Percentiles rank a stretch among this genome's conserved stretches.
Conservation (phyloP, 2,113 vertebrate genomes). For the Tragelaphus scriptus region DNA sequence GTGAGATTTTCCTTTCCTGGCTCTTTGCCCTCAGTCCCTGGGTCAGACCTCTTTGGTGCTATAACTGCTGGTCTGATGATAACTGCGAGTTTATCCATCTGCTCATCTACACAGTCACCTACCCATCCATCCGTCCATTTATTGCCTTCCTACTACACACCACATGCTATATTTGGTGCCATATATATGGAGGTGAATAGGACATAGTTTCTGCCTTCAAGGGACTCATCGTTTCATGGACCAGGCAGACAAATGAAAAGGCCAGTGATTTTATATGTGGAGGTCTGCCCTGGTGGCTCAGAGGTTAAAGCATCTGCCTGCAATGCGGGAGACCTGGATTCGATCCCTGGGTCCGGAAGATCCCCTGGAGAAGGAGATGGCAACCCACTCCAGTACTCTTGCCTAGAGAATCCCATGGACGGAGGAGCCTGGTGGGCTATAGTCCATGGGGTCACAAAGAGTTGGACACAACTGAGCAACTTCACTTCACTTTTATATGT, state of each 20-base stretch:
- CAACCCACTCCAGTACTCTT: too few relatives aligned
- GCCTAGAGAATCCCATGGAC: too few relatives aligned
- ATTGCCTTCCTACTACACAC: background rate
- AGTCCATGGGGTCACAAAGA: too few relatives aligned
- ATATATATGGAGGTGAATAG: background rate
- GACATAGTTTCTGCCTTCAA: background rate
- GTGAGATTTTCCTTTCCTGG: background rate
- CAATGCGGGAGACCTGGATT: too few relatives aligned
- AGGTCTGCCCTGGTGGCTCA: too few relatives aligned
- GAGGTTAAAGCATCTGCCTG: too few relatives aligned
- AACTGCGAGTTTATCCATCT: background rate
- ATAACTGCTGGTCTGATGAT: background rate
- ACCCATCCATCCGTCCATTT: background rate
- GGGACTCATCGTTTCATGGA: background rate
- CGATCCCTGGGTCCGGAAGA: too few relatives aligned
- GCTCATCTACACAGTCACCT: background rate
- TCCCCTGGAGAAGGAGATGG: too few relatives aligned
- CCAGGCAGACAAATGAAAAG: background rate
- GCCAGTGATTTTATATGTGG: background rate
- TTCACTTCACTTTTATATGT: background rate
- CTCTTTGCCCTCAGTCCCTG: background rate
- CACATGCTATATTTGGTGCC: background rate
- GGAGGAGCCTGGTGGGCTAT: too few relatives aligned
- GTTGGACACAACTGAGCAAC: too few relatives aligned
- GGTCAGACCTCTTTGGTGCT: background rate